phyloP scores from a whole-genome alignment of 2,113 vertebrate genomes.

The Columba livia region DNA sequence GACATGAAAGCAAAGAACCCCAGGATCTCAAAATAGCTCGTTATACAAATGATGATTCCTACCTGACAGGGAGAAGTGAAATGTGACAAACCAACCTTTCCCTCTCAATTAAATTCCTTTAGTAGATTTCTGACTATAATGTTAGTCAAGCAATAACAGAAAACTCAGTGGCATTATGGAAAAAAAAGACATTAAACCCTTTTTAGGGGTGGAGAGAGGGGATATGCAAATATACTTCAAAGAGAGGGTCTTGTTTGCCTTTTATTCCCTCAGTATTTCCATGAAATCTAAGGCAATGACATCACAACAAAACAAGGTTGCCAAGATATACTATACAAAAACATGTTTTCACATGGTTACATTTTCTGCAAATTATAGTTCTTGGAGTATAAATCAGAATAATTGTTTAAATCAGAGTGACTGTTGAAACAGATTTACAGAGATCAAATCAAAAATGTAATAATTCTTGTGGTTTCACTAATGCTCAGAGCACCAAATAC shows the following conservation, averaged over 20 bases:
- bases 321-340: constrained; percentile 80
- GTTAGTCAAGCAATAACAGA: constrained; percentile 36
- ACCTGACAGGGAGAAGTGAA: constrained; percentile 2
- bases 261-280: constrained; percentile 69
- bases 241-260: constrained; percentile 59
- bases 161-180: constrained; percentile 14
- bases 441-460: constrained; percentile 84
- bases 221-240: constrained; percentile 51
- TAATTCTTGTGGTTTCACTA: constrained; percentile 80
- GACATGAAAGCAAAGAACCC: neutral
- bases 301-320: constrained; percentile 80
- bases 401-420: constrained; percentile 85
- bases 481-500: constrained; percentile 77
- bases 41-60: constrained; percentile 4
- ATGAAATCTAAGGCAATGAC: constrained; percentile 75
- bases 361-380: constrained; percentile 83
- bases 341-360: constrained; percentile 83
- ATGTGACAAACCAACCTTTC: constrained; percentile 17
- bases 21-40: neutral
- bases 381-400: constrained; percentile 85
- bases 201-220: constrained; percentile 15
- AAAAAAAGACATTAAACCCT: constrained; percentile 28
- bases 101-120: constrained; percentile 9
- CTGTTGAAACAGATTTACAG: constrained; percentile 85
- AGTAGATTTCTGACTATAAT: neutral